Evolutionary conservation across 2,888 invertebrate species (phyloP).

Genomic region (Scaeva pyrastri): DNA sequence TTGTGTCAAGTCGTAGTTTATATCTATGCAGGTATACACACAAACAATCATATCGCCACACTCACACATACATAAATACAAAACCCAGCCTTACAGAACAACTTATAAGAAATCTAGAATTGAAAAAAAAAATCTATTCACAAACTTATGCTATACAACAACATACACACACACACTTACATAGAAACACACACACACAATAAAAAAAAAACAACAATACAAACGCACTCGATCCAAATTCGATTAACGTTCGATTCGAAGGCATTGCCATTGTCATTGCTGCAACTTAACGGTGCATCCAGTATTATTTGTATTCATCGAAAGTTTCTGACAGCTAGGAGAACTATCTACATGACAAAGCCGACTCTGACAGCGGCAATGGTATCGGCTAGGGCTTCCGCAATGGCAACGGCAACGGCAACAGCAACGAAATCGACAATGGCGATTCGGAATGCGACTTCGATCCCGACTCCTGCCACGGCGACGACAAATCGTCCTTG

Average conservation of each 20-base stretch:
- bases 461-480: slow-evolving; percentile 34
- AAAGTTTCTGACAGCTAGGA: slow-evolving; percentile 65
- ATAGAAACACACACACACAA: slow-evolving; percentile 34
- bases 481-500: slow-evolving; percentile 40
- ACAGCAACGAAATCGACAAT: neutral
- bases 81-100: slow-evolving; percentile 7
- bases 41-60: neutral
- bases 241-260: slow-evolving; percentile 71
- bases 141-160: slow-evolving; percentile 63
- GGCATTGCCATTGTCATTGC: slow-evolving; percentile 74
- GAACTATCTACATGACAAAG: slow-evolving; percentile 41
- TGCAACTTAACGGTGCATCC: slow-evolving; percentile 74
- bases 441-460: neutral
- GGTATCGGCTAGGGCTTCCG: slow-evolving; percentile 5
- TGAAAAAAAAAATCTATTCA: slow-evolving; percentile 62
- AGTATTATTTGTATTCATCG: slow-evolving; percentile 74
- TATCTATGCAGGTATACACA: neutral
- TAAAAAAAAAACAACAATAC: slow-evolving; percentile 30
- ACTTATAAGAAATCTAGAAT: slow-evolving; percentile 27
- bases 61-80: neutral
- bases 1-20: neutral
- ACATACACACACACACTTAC: too few relatives aligned
- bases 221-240: slow-evolving; percentile 65
- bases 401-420: slow-evolving; percentile 3
- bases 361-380: slow-evolving; percentile 18